A percentile compares a stretch with the other conserved stretches of the same genome.
Evolutionary conservation across 2,113 vertebrate genomes (phyloP).

Genomic region (Tursiops truncatus): DNA sequence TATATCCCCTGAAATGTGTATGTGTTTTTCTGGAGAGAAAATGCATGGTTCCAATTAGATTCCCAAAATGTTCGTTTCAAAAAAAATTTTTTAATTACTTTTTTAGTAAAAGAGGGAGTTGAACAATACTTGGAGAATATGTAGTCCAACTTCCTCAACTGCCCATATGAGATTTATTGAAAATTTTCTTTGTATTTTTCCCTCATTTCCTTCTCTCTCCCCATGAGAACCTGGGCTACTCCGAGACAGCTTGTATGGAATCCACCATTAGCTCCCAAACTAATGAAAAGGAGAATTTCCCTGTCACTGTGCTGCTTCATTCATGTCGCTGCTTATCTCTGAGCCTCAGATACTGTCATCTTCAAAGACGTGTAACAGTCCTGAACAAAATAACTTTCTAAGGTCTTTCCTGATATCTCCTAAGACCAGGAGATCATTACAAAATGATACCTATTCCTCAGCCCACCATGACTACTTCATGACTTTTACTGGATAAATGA

Average conservation of each 20-base stretch:
- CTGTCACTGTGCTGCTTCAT: not conserved
- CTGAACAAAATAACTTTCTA: not conserved
- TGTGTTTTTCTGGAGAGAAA: not conserved
- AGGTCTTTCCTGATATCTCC: not conserved
- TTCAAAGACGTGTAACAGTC: not conserved
- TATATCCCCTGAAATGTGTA: not conserved
- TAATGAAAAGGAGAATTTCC: not conserved
- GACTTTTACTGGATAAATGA: not conserved
- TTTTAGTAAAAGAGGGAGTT: not conserved
- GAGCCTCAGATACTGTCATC: not conserved
- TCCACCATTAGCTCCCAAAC: not conserved
- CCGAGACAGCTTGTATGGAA: not conserved
- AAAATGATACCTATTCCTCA: not conserved
- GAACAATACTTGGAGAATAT: not conserved
- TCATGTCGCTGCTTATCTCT: not conserved
- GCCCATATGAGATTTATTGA: not conserved
- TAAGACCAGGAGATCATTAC: not conserved
- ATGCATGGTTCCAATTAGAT: not conserved
- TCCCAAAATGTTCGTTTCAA: not conserved
- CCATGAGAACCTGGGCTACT: not conserved
- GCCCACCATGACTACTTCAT: not conserved
- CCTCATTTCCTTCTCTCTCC: not conserved
- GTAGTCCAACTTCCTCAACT: not conserved
- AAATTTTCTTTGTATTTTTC: not conserved
- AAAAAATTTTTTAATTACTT: not conserved